Base-by-base conservation (phyloP, 2,888 invertebrate genomes). In the Petrolisthes manimaculis region DNA sequence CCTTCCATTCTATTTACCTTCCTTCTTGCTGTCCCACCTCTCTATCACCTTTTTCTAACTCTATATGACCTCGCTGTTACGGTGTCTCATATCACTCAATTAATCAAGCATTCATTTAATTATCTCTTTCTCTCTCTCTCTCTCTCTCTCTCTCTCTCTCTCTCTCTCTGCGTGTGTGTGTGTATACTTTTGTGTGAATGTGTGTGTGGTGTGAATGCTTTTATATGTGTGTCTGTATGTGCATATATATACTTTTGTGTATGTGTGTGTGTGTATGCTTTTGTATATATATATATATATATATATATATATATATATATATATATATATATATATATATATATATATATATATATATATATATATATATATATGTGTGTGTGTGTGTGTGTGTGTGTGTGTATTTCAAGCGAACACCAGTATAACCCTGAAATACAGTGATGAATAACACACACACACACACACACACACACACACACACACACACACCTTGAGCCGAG, bases 321-420 rank as follows among this genome's bases (percentile, higher is more conserved):
- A 81, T 37, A 56, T 55, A 81, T 37, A 81, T 55, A 81, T 37
- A 81, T 55, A 81, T 37, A 81, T n/a, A 81, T 55, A 81, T 55
- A 81, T 24, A 81, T 55, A 61, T 24, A 81, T 56, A 81, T 24
- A 81, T 56, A 56, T 21, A 81, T 14, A 81, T 14, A 55, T 81
- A 56, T 21, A 81, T 51, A 81, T 56, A 56, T 55, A 55, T 55
- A 12, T 56, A 18, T 56, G 12, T 55, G 12, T 55, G 12, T 55
- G 12, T 55, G 8, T 56, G 12, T 55, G 21, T 21, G 21, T 6
- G 9, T 24, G 5, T 21, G 9, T 53, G 18, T 4, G 3, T 69
- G 53, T n/a, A 54, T 6, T 6, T 2, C 12, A 81, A 4, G 12
- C 55, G 61, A 56, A 21, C 55, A 61, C 61, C 61, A 61, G 61